Evolutionary conservation across 1,140 invertebrate species (phyloP), one percentile per base, ranked within the genome.

Genomic region (Radopholus similis): DNA sequence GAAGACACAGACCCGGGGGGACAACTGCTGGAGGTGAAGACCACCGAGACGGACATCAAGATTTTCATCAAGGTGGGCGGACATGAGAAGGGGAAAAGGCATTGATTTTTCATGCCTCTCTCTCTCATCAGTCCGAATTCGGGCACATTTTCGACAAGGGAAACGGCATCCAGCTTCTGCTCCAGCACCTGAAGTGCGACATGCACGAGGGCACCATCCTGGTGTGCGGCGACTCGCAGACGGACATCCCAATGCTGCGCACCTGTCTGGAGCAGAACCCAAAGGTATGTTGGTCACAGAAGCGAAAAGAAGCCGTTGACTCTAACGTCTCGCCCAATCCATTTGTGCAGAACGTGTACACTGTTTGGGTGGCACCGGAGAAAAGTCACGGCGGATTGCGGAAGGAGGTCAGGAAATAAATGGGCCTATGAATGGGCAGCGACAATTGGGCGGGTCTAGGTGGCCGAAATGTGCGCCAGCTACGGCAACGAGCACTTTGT

Each of bases 71-170:
- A 77, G 64, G 80, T 66, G 37, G 34, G 4, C 21, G 1, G 11
- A 13, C 34, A 49, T 26, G 30, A 13, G n/a, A 72, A 66, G n/a
- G 26, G 71, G 15, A 55, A n/a, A 21, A 2, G 13, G 34, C 4
- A 32, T 23, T 37, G 5, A 58, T 44, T 21, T 9, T 6, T 28
- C 35, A 72, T 73, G 53, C 65, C 15, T 68, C 28, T n/a, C 30
- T 34, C 13, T n/a, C 53, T 13, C 35, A 65, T 38, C 30, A 72
- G 70, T 75, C 75, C 4, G 75, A 75, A 44, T 72, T 64, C 28
- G 79, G 81, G n/a, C 66, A 65, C 23, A 75, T 83, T 11, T 81
- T 81, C 62, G 72, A 79, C 62, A 81, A 81, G 58, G 79, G 79
- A n/a, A 67, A 83, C 64, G 79, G 79, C 11, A 68, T 81, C 13